A percentile compares a stretch with the other conserved stretches of the same genome.
These are phyloP conservation scores for Lagodon rhomboides DNA, from an alignment of 2,797 vertebrate genomes.

Conservation along the genomic window DNA sequence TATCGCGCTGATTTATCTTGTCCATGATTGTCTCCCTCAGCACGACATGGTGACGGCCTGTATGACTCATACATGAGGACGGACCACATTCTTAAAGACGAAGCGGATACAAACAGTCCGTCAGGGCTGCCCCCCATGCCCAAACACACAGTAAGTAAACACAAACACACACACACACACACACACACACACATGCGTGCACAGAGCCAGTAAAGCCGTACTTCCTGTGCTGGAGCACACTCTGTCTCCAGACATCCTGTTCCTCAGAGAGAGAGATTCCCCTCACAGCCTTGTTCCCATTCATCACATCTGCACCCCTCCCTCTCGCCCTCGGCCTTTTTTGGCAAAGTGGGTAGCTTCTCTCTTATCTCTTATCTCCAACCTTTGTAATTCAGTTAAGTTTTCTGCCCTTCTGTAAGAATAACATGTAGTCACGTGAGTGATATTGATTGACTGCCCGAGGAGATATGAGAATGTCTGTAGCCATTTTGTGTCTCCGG, in stretches of 20 bases:
- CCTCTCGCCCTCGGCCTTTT: neutral
- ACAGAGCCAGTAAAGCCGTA: slow-evolving; percentile 40
- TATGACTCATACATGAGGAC: slow-evolving; percentile 98
- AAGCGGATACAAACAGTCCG: slow-evolving; percentile 88
- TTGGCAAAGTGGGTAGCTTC: slow-evolving; percentile 1
- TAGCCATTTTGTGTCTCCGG: slow-evolving; percentile 32
- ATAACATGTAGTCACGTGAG: slow-evolving; percentile 14
- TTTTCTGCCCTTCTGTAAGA: slow-evolving; percentile 23
- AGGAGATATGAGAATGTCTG: neutral
- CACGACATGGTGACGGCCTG: slow-evolving; percentile 92
- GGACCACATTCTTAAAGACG: slow-evolving; percentile 93
- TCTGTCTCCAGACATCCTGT: slow-evolving; percentile 73
- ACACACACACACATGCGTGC: neutral
- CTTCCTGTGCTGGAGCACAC: slow-evolving; percentile 65
- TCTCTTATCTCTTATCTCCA: slow-evolving; percentile 17
- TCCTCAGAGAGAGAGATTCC: slow-evolving; percentile 54
- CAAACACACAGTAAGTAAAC: slow-evolving; percentile 91
- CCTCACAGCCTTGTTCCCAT: slow-evolving; percentile 39
- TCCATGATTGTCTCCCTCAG: slow-evolving; percentile 72
- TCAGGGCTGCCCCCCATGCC: slow-evolving; percentile 89
- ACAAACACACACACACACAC: slow-evolving; percentile 26
- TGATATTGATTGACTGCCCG: slow-evolving; percentile 43
- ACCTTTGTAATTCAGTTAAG: slow-evolving; percentile 7
- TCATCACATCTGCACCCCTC: slow-evolving; percentile 16
- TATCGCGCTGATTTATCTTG: slow-evolving; percentile 28